These are phyloP conservation scores for Saccostrea glomerata DNA, from an alignment of 1,140 invertebrate species.

Conservation along the genomic window DNA sequence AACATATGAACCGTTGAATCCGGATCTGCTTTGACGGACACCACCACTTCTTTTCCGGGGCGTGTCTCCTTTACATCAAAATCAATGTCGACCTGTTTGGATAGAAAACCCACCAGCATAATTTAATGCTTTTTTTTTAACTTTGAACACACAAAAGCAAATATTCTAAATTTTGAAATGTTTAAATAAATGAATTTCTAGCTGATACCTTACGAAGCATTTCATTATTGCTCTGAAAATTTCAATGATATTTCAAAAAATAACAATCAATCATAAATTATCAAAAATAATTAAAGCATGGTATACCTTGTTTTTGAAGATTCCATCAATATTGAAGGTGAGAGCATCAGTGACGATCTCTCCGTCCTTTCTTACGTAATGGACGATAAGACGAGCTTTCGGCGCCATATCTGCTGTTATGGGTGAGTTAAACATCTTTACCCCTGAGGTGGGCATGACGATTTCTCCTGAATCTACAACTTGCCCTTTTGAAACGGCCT, in stretches of 20 bases:
- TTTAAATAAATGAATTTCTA: not conserved
- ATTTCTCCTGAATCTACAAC: constrained; percentile 65
- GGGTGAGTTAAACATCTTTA: constrained; percentile 88
- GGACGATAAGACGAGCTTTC: constrained; percentile 92
- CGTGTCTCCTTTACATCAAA: constrained; percentile 80
- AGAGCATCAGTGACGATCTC: constrained; percentile 93
- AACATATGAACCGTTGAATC: constrained; percentile 92
- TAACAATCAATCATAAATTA: no score
- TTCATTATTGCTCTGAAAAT: no score
- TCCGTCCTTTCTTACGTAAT: constrained; percentile 89
- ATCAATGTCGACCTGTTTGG: constrained; percentile 68
- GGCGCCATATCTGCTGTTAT: constrained; percentile 95
- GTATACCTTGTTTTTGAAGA: constrained; percentile 91
- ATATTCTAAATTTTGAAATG: no score
- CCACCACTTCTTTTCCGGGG: constrained; percentile 86
- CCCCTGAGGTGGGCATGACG: not conserved
- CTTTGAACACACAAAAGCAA: no score
- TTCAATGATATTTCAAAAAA: no score
- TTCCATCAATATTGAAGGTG: constrained; percentile 94
- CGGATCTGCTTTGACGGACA: constrained; percentile 88
- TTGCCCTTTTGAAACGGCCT: constrained; percentile 70
- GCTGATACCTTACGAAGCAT: no score
- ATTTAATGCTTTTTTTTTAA: no score
- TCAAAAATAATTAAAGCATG: no score
- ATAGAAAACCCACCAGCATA: no score